Conservation (phyloP, 2,113 vertebrate genomes). For the Callorhinus ursinus region DNA sequence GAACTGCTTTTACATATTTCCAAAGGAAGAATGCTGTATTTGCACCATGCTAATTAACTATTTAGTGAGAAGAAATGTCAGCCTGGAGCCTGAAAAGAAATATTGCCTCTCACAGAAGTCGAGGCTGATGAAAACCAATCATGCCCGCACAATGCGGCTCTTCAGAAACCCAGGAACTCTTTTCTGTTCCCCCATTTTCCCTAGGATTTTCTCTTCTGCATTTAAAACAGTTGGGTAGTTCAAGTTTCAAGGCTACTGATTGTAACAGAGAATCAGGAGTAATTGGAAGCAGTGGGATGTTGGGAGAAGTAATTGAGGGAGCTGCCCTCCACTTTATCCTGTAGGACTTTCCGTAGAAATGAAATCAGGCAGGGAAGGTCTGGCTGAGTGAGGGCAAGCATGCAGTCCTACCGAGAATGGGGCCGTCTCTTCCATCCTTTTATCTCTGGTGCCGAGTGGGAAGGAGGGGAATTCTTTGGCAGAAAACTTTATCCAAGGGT, state of each 20-base stretch:
- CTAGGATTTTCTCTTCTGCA: constrained; percentile 54
- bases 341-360: constrained; percentile 67
- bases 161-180: background rate
- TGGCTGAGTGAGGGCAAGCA: constrained; percentile 62
- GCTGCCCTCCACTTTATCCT: constrained; percentile 71
- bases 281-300: constrained; percentile 81
- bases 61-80: constrained; percentile 55
- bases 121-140: constrained; percentile 28
- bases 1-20: constrained; percentile 27
- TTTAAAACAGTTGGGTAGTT: constrained; percentile 70
- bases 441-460: constrained; percentile 22
- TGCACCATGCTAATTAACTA: background rate
- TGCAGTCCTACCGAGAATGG: constrained; percentile 58
- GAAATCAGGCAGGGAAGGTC: constrained; percentile 71
- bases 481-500: constrained; percentile 52
- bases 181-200: constrained; percentile 26
- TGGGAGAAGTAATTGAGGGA: constrained; percentile 71
- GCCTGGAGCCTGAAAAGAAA: background rate
- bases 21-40: constrained; percentile 16
- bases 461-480: constrained; percentile 60
- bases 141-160: background rate
- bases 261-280: constrained; percentile 79
- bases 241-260: constrained; percentile 73
- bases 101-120: background rate
- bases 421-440: constrained; percentile 67